Evolutionary conservation across 2,113 vertebrate genomes (phyloP), one percentile per base, ranked within the genome.

Genomic region (Nothobranchius kuhntae): DNA sequence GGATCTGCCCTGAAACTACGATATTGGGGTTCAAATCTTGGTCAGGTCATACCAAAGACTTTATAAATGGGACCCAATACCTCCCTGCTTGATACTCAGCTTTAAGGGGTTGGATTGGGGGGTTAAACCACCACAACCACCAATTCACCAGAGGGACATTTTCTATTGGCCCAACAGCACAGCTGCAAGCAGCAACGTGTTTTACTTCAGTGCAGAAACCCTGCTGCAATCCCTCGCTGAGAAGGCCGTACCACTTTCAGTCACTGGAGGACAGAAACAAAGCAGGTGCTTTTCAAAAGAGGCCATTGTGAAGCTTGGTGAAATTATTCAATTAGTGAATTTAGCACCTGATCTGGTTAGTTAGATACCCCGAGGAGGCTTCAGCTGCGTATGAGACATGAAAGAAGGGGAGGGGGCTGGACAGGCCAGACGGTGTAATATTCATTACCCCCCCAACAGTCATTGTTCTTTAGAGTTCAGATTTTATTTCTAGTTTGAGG

Each of bases 251-350:
- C 68, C 78, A 66, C 80, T 87, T 87, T 73, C 81, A 80, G 84
- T 87, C 87, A 89, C 84, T 84, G 38, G 86, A 82, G 85, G 74
- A 81, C 84, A 71, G 77, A 85, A 84, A 91, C 86, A 91, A 88
- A 89, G 84, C 80, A 68, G 81, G 71, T 71, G 53, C 81, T 81
- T 86, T 88, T 89, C 78, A 30, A 89, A 85, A 82, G 82, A 71
- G 80, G 77, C 83, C 75, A 86, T 87, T 88, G 88, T 85, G 81
- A 85, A 87, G 85, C 84, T 68, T 63, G 75, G 86, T 78, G 83
- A 91, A 91, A 89, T 92, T 89, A 90, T 92, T 92, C 87, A 90
- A 90, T 91, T 89, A 88, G 91, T 80, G 79, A 88, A 88, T 90
- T 91, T 87, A 91, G 87, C 91, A 90, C 91, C 91, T 90, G 89